phyloP scores from a whole-genome alignment of 2,888 invertebrate genomes.

The Alcis repandata region DNA sequence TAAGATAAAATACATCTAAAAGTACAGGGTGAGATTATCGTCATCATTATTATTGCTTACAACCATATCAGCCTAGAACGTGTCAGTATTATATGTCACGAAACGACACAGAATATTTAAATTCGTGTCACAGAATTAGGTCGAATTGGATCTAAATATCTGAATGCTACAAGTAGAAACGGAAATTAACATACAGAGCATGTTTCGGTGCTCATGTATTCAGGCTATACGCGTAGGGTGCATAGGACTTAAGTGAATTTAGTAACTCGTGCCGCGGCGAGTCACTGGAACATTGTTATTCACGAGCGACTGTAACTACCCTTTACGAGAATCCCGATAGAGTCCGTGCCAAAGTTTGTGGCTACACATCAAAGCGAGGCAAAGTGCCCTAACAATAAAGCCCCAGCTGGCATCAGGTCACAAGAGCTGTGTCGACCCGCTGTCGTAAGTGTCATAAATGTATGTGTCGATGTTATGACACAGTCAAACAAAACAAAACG shows the following conservation, averaged over 20 bases:
- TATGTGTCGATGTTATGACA: no score
- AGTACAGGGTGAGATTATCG: no score
- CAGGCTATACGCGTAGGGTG: conserved; percentile 36
- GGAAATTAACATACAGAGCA: conserved; percentile 4
- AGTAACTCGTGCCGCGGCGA: conserved; percentile 33
- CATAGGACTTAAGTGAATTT: conserved; percentile 37
- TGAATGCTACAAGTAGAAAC: neutral
- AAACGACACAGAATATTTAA: neutral
- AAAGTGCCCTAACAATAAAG: neutral
- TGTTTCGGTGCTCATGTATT: conserved; percentile 29
- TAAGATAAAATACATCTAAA: neutral
- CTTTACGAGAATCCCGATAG: conserved; percentile 15
- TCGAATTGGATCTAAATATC: neutral
- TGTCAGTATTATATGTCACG: neutral
- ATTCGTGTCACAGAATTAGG: neutral
- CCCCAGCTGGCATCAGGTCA: neutral
- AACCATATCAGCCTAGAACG: no score
- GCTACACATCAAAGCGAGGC: neutral
- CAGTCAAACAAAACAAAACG: no score
- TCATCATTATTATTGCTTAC: no score
- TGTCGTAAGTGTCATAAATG: neutral
- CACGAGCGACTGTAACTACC: conserved; percentile 33
- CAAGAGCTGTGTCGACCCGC: conserved; percentile 2
- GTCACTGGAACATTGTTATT: conserved; percentile 41
- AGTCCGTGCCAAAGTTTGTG: conserved; percentile 3